A percentile compares a stretch with the other conserved stretches of the same genome.
These are phyloP conservation scores for Parauchenoglanis punctatus DNA, from an alignment of 2,797 vertebrate genomes.

Conservation along the genomic window DNA sequence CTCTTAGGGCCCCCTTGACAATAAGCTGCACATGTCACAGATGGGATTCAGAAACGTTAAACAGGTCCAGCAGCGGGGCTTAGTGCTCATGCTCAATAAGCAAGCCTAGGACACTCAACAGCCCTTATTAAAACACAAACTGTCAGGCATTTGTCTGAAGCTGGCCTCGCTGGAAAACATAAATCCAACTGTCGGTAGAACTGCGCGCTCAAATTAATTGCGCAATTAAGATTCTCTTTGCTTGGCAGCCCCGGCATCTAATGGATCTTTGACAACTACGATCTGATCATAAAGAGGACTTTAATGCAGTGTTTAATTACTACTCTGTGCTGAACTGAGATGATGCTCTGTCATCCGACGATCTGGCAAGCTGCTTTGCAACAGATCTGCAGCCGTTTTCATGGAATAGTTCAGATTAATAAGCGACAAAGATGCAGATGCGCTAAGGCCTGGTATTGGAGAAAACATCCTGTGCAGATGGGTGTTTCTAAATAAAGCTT, in stretches of 20 bases:
- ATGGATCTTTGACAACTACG: slow-evolving; percentile 79
- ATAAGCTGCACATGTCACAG: not conserved
- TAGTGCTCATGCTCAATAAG: not conserved
- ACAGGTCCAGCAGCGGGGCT: not conserved
- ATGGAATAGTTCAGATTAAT: slow-evolving; percentile 29
- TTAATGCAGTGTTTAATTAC: slow-evolving; percentile 83
- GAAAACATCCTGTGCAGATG: not conserved
- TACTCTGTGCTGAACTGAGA: slow-evolving; percentile 68
- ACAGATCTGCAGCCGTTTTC: slow-evolving; percentile 21
- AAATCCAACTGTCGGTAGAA: slow-evolving; percentile 77
- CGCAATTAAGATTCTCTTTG: slow-evolving; percentile 79
- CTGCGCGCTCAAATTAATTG: slow-evolving; percentile 77
- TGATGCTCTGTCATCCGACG: slow-evolving; percentile 61
- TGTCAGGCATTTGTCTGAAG: slow-evolving; percentile 68
- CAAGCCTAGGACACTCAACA: slow-evolving; percentile 63
- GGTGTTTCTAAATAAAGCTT: not conserved
- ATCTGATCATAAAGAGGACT: slow-evolving; percentile 79
- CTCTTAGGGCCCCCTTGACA: not conserved
- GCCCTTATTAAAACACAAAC: slow-evolving; percentile 69
- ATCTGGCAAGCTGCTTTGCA: slow-evolving; percentile 31
- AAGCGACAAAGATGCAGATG: slow-evolving; percentile 32
- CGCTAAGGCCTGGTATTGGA: slow-evolving; percentile 14
- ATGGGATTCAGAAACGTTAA: not conserved
- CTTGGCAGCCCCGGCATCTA: slow-evolving; percentile 78
- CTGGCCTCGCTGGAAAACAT: slow-evolving; percentile 62